Conservation (phyloP, 2,797 vertebrate species). For the Peromyscus attwateri region DNA sequence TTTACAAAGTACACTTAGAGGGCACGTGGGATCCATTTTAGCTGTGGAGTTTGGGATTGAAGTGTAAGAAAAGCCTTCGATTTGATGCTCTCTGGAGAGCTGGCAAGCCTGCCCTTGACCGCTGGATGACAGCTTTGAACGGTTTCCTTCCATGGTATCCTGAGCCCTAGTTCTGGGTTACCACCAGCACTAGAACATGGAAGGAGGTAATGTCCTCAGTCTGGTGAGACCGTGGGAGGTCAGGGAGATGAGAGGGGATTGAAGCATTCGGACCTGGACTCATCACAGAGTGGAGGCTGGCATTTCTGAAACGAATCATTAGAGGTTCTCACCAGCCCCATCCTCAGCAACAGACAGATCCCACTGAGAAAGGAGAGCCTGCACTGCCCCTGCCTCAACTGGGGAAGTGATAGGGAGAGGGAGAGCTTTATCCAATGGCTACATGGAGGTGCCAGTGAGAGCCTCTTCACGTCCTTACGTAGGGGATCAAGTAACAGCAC, state of each 20-base stretch:
- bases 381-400: background rate
- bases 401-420: background rate
- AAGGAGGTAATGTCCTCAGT: background rate
- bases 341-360: background rate
- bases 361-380: background rate
- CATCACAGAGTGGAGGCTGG: background rate
- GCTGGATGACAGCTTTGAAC: no score
- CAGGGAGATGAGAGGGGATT: background rate
- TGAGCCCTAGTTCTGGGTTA: fast-evolving
- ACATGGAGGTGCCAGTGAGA: background rate
- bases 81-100: no score
- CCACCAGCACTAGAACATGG: background rate
- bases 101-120: no score
- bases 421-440: background rate
- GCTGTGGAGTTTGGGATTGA: background rate
- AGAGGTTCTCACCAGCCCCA: background rate
- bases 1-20: constrained; percentile 54
- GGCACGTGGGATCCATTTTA: constrained; percentile 8
- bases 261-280: background rate
- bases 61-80: background rate
- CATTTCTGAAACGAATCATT: background rate
- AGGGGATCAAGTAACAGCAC: background rate
- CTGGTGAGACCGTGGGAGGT: background rate
- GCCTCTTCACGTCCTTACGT: background rate
- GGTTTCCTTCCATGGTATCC: background rate